Evolutionary conservation across 2,888 invertebrate genomes (phyloP).

Genomic region (Geotrupes spiniger): DNA sequence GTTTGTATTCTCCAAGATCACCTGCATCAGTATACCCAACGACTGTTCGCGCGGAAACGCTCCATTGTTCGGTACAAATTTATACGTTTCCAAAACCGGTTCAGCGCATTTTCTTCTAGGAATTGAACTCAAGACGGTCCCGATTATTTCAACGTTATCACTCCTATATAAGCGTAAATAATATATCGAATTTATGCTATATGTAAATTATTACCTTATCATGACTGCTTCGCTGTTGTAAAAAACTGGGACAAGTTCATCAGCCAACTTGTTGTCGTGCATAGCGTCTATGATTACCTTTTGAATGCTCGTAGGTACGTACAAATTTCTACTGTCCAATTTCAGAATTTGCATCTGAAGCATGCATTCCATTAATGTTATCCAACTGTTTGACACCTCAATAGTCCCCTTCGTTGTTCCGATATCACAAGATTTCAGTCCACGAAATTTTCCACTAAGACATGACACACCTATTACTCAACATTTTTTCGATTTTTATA

Average conservation of each 20-base stretch:
- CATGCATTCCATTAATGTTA: constrained; percentile 84
- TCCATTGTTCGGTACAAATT: constrained; percentile 63
- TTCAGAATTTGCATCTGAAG: constrained; percentile 75
- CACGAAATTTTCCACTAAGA: constrained; percentile 33
- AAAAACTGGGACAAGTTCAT: constrained; percentile 39
- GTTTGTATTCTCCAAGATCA: constrained; percentile 67
- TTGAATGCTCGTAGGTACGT: constrained; percentile 59
- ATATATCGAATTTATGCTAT: too few species aligned
- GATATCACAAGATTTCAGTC: constrained; percentile 27
- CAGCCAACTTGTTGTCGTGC: too few species aligned
- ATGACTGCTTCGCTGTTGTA: constrained; percentile 45
- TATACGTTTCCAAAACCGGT: constrained; percentile 74
- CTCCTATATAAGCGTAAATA: constrained; percentile 33
- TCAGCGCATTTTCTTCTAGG: constrained; percentile 64
- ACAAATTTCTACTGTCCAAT: constrained; percentile 63
- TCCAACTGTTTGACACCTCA: constrained; percentile 81
- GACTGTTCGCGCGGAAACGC: constrained; percentile 40
- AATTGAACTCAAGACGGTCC: constrained; percentile 73
- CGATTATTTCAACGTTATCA: constrained; percentile 64
- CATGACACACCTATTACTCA: too few species aligned
- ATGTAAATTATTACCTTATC: constrained; percentile 20
- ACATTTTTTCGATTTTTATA: too few species aligned
- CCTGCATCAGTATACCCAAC: constrained; percentile 63
- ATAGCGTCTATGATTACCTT: constrained; percentile 26
- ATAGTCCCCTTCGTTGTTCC: constrained; percentile 52